Evolutionary conservation across 2,888 invertebrate species (phyloP), one percentile per base, ranked within the genome.

Genomic region (Vandiemenella viatica): DNA sequence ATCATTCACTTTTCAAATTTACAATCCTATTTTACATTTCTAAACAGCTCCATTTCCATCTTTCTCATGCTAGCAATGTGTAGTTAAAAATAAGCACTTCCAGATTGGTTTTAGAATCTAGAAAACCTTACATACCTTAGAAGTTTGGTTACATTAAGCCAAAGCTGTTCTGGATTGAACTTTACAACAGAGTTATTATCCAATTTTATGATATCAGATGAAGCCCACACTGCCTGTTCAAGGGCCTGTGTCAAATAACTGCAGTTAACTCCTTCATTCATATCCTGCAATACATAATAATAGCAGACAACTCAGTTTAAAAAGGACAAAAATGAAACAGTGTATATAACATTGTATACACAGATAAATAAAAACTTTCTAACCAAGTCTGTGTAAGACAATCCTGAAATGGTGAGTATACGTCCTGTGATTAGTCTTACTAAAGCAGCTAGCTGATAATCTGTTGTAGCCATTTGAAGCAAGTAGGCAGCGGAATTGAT

Each of bases 401-500:
- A 40, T 40, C n/a, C 13, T n/a, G 40, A 40, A 17, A 40, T 15
- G 3, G 18, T 40, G 10, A n/a, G 18, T 10, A 40, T 16, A 15
- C 10, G 8, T 40, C 40, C 22, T 38, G 74, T 71, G 45, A 80
- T 68, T 16, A 81, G 73, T 10, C 76, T 70, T 1, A 80, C 72
- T 15, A 81, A 59, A 1, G 80, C 67, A 0, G 76, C 77, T 22
- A 82, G 62, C 6, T 79, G 78, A 6, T 73, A 70, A 44, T 73
- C 70, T 17, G 69, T 71, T 44, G 72, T 68, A 0, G 77, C 74
- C 57, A 77, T 74, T 59, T 76, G 73, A 3, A 82, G 66, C 10
- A 80, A 62, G 58, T 70, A 76, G 48, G 76, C 73, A 5, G 76
- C 70, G 0, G 78, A 75, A 57, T 72, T 73, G 1, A 80, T 71